phyloP scores from a whole-genome alignment of 2,888 invertebrate genomes.

The Phrixothrix hirtus region DNA sequence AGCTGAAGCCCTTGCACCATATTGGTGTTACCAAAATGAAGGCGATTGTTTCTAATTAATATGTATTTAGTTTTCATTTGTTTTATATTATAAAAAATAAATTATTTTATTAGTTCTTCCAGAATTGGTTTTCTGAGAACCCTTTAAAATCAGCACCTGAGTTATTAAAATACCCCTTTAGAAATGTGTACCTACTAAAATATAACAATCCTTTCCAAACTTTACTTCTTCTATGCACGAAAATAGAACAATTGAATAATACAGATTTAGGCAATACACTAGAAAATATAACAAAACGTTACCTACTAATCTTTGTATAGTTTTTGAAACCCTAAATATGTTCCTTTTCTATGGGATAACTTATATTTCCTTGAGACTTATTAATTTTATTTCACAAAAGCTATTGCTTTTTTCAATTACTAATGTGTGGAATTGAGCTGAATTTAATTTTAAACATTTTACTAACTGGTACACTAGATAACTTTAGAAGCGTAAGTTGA shows the following conservation, averaged over 20 bases:
- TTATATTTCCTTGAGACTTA: too few species aligned
- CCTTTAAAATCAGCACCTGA: slow-evolving; percentile 77
- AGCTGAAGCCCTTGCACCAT: slow-evolving; percentile 73
- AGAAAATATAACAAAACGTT: too few species aligned
- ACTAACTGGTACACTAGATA: too few species aligned
- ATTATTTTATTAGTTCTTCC: slow-evolving; percentile 42
- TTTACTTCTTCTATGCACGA: slow-evolving; percentile 88
- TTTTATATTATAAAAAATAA: neutral
- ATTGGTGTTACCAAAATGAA: slow-evolving; percentile 77
- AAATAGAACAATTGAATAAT: slow-evolving; percentile 27
- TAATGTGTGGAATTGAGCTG: too few species aligned
- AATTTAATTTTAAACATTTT: too few species aligned
- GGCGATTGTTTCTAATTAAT: slow-evolving; percentile 54
- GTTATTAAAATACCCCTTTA: slow-evolving; percentile 81
- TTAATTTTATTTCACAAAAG: too few species aligned
- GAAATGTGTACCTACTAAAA: slow-evolving; percentile 84
- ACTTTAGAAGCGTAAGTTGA: too few species aligned
- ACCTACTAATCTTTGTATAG: too few species aligned
- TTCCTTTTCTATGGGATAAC: too few species aligned
- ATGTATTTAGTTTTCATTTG: neutral
- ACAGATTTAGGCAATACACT: neutral
- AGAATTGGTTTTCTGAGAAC: slow-evolving; percentile 65
- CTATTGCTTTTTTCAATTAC: too few species aligned
- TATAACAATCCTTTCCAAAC: slow-evolving; percentile 74
- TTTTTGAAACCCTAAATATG: too few species aligned